Conservation (phyloP, 2,797 vertebrate species). For the Glyptemys insculpta region DNA sequence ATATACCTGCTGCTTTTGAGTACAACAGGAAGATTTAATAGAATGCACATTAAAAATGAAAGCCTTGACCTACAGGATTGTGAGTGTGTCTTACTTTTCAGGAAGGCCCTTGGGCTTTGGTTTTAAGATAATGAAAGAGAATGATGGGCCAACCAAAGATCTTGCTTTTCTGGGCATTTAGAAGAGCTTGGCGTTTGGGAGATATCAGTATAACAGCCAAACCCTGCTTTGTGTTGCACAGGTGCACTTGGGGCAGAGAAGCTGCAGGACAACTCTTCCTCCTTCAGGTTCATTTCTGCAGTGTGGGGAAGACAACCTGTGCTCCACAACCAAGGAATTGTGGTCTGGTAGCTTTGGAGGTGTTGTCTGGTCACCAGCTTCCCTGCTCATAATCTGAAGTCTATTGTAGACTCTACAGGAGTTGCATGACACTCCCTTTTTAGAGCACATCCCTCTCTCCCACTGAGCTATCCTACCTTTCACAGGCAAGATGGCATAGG, state of each 20-base stretch:
- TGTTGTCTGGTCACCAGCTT: background rate
- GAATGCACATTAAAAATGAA: background rate
- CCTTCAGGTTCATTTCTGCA: background rate
- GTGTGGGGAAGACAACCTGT: background rate
- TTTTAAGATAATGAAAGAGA: constrained; percentile 17
- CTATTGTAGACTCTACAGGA: too few relatives aligned
- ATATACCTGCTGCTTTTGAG: background rate
- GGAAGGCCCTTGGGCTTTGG: background rate
- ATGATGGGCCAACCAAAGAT: background rate
- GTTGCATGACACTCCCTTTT: background rate
- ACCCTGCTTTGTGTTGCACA: rapidly evolving
- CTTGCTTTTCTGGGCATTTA: background rate
- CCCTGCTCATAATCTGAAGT: background rate
- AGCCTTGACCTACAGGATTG: background rate
- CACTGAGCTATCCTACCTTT: background rate
- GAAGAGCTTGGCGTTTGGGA: background rate
- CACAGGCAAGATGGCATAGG: background rate
- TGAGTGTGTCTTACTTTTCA: background rate
- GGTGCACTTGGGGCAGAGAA: background rate
- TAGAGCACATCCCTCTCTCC: background rate
- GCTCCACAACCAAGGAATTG: background rate
- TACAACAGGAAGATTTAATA: background rate
- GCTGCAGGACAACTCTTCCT: background rate
- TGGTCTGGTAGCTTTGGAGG: background rate
- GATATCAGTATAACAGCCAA: background rate